Evolutionary conservation across 64 coral and sea anemone genomes (phyloP).

Genomic region (Astreopora myriophthalma): DNA sequence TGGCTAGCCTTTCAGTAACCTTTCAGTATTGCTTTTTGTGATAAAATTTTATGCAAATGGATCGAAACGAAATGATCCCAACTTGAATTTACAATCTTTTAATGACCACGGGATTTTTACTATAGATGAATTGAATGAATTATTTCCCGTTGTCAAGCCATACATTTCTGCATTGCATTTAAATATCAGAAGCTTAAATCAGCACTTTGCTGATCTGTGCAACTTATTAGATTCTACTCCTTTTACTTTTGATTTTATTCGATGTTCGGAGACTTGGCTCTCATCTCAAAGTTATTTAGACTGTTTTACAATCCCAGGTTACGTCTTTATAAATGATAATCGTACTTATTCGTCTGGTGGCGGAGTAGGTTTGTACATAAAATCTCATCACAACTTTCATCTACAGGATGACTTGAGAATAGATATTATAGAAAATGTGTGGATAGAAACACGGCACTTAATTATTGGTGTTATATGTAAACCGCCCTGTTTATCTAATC

Average conservation of each 20-base stretch:
- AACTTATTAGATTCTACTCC: background rate
- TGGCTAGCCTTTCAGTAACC: no score
- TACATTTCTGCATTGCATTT: background rate
- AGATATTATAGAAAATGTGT: constrained; percentile 14
- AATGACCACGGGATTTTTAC: background rate
- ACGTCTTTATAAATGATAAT: background rate
- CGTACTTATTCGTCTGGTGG: background rate
- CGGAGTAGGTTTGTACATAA: background rate
- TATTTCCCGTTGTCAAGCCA: background rate
- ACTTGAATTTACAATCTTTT: background rate
- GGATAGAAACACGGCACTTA: constrained; percentile 38
- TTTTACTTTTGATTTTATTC: background rate
- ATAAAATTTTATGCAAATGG: no score
- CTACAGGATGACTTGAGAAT: background rate
- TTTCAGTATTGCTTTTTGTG: no score
- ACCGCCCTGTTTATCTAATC: constrained; percentile 21
- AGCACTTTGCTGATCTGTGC: background rate
- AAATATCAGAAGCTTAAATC: background rate
- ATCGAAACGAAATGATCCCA: background rate
- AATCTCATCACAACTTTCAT: background rate
- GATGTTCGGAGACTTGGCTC: background rate
- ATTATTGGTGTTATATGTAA: constrained; percentile 26
- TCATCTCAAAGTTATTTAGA: background rate
- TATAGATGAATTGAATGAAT: background rate
- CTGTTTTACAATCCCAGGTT: background rate